These are phyloP conservation scores for Nannoperca obscura DNA, from an alignment of 2,797 vertebrate genomes.

Conservation along the genomic window DNA sequence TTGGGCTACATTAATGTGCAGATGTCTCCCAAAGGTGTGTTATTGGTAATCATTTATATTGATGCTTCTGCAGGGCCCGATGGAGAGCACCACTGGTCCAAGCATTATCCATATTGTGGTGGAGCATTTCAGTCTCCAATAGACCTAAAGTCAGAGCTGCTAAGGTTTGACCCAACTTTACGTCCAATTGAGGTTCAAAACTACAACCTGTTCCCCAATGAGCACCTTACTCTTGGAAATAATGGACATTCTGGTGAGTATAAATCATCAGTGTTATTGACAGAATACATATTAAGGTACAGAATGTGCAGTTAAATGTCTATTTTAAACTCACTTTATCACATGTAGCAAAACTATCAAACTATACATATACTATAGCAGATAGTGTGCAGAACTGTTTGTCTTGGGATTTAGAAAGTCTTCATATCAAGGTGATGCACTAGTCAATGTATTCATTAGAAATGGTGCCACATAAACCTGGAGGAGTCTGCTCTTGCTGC, in stretches of 20 bases:
- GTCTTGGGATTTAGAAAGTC: background rate
- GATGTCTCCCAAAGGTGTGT: background rate
- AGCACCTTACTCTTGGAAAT: conserved; percentile 91
- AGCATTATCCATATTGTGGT: conserved; percentile 90
- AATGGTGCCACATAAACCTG: conserved; percentile 35
- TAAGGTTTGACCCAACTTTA: conserved; percentile 91
- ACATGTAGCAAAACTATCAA: conserved; percentile 11
- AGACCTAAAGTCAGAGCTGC: conserved; percentile 88
- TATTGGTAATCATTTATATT: background rate
- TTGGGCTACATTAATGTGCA: background rate
- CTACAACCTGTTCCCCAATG: conserved; percentile 86
- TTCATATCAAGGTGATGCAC: conserved; percentile 23
- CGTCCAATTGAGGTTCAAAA: conserved; percentile 88
- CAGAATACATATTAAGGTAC: background rate
- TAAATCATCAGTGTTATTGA: conserved; percentile 6
- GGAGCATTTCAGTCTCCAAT: conserved; percentile 93
- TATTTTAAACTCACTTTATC: background rate
- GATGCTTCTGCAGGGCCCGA: conserved; percentile 84
- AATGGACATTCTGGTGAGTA: conserved; percentile 94
- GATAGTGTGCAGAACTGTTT: conserved; percentile 13
- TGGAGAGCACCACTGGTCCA: conserved; percentile 90
- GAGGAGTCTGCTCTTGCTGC: conserved; percentile 44
- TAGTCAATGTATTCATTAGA: conserved; percentile 48
- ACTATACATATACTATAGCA: conserved; percentile 16
- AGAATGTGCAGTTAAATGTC: background rate